Base-by-base conservation (phyloP, 2,888 invertebrate genomes). In the Anagyrus pseudococci region DNA sequence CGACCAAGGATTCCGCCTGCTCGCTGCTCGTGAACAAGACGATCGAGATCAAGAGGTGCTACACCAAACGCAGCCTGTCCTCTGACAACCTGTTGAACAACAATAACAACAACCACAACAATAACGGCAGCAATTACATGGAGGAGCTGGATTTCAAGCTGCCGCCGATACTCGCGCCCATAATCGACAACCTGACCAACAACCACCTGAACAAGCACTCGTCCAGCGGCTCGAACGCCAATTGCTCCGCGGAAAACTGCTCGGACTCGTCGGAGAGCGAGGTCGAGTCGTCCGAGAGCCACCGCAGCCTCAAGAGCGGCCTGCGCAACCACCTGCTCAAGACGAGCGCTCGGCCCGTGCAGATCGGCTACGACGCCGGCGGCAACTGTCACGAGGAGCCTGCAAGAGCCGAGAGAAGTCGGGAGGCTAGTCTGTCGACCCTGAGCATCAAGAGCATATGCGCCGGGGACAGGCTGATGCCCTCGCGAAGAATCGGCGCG, bases 161-260 rank as follows among this genome's bases (percentile, higher is more conserved):
- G 47, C 90, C 91, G 8, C 91, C 91, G 2, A 90, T 91, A 74
- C 80, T 90, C 69, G 81, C 88, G 40, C 89, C 89, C 29, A 88
- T 89, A 59, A 86, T 89, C 67, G 86, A 87, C 68, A 87, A 86
- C 66, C 79, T 89, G 71, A 74, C 75, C 17, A 78, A 73, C 41
- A 70, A 66, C 48, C 72, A 73, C 60, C 66, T 68, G 40, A 61
- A 37, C 33, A 10, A 37, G 33, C 33, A 69, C 4, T 37, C 33
- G 4, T 37, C 33, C 33, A 15, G 15, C 33, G 15, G 33, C 8
- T 37, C 33, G 13, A 15, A 37, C 4, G 33, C 8, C 33, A 15
- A 37, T 10, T 37, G 8, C 47, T 15, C 17, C 6, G 15, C 8
- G 43, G 43, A 43, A 10, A 17, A 6, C 43, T 43, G n/a, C n/a